Base-by-base conservation (phyloP, 2,797 vertebrate species). In the Vireo griseus region DNA sequence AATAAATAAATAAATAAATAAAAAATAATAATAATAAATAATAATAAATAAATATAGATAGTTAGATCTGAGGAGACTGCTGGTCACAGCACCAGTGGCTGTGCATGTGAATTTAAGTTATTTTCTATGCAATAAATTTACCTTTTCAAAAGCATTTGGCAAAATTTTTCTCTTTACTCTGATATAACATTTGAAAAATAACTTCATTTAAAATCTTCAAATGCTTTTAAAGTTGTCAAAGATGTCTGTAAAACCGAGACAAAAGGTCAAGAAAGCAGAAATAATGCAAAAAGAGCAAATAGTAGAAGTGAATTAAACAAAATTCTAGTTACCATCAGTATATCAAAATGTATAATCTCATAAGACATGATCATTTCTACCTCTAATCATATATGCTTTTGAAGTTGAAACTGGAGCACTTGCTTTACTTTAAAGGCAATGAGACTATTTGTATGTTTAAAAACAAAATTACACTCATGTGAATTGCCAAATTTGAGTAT, bases 161-260 rank as follows among this genome's bases (percentile, higher is more conserved):
- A 26, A 48, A 3, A 62, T 14, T 18, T 77, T 84, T 79, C 11
- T 65, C n/a, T 7, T 72, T 68, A 50, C 2, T 68, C 13, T 31
- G 4, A 37, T 10, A 21, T 0, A 78, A 10, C 0, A 13, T 62
- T 67, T 52, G 31, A 89, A 59, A 24, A 62, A 8, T 7, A 44
- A 28, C 3, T 28, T 52, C 1, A 50, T n/a, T 44, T 50, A 25
- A 62, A 6, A 21, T 28, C 6, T 66, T 47, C 17, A 37, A 47
- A 21, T 35, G 42, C 3, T 28, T 78, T 61, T 58, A 37, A 44
- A 58, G 5, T 58, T 66, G 19, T 45, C 4, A 69, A 24, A 77
- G 4, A 17, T n/a, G 2, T 33, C 39, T 5, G 0, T 21, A n/a
- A 52, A 71, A 15, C 3, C 69, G 13, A 29, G 5, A 71, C 8